Percentiles rank a stretch among this genome's conserved stretches.
Evolutionary conservation across 2,888 invertebrate species (phyloP).

Genomic region (Yponomeuta plumbellus): DNA sequence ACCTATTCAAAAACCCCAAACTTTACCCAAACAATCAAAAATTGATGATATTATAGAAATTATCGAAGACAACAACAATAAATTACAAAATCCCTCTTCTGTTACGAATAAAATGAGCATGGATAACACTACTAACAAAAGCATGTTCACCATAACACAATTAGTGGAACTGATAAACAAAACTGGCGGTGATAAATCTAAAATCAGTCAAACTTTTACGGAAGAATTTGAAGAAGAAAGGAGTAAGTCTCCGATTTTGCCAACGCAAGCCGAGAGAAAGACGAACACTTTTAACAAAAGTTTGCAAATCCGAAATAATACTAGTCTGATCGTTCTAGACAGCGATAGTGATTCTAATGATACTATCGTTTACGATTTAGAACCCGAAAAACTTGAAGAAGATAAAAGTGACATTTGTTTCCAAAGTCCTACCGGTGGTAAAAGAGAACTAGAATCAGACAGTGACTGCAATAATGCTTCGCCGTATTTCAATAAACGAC

Average conservation of each 20-base stretch:
- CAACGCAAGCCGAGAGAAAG: slow-evolving; percentile 52
- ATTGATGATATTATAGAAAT: slow-evolving; percentile 27
- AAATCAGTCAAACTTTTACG: slow-evolving; percentile 13
- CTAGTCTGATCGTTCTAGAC: slow-evolving; percentile 53
- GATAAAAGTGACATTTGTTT: slow-evolving; percentile 21
- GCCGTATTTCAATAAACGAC: slow-evolving; percentile 59
- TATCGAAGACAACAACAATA: slow-evolving; percentile 22
- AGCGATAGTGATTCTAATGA: slow-evolving; percentile 56
- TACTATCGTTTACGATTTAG: slow-evolving; percentile 39
- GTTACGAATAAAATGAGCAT: slow-evolving; percentile 25
- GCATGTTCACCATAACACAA: slow-evolving; percentile 66
- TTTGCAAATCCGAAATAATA: slow-evolving; percentile 28
- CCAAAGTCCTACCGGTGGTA: slow-evolving; percentile 29
- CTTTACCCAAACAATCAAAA: slow-evolving; percentile 20
- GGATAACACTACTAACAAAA: slow-evolving; percentile 44
- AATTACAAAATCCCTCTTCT: slow-evolving; percentile 20
- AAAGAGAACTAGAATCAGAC: slow-evolving; percentile 47
- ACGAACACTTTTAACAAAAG: slow-evolving; percentile 25
- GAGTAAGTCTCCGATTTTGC: slow-evolving; percentile 54
- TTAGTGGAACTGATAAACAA: slow-evolving; percentile 64
- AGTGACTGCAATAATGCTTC: slow-evolving; percentile 40
- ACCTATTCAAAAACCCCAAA: slow-evolving; percentile 29
- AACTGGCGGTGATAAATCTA: slow-evolving; percentile 32
- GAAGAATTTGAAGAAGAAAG: slow-evolving; percentile 30
- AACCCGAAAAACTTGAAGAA: slow-evolving; percentile 22